phyloP scores from a whole-genome alignment of 2,888 invertebrate genomes.

The Luperina testacea region DNA sequence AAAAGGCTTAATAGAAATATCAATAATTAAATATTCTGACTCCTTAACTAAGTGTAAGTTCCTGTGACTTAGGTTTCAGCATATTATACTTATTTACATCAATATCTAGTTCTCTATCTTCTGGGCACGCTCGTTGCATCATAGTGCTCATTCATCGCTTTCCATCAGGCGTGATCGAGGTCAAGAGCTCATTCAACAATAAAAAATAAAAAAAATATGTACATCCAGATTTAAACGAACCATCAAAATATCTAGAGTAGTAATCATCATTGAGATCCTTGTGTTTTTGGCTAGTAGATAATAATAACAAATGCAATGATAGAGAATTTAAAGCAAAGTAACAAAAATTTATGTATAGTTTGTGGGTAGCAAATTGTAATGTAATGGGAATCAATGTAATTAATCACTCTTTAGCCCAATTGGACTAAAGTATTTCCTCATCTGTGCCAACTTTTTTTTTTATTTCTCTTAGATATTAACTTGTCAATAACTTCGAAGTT shows the following conservation, averaged over 20 bases:
- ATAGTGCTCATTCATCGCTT: too few relatives aligned
- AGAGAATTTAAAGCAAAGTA: conserved; percentile 13
- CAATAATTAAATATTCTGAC: too few relatives aligned
- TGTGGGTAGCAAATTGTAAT: conserved; percentile 15
- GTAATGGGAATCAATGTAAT: conserved; percentile 25
- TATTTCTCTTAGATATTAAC: conserved; percentile 19
- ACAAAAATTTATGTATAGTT: conserved; percentile 20
- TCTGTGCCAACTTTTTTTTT: conserved; percentile 37
- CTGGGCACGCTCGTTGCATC: too few relatives aligned
- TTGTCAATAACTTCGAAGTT: conserved; percentile 31
- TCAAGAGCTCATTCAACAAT: too few relatives aligned
- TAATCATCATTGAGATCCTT: conserved; percentile 2
- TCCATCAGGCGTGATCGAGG: too few relatives aligned
- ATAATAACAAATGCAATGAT: conserved; percentile 10
- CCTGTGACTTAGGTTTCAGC: too few relatives aligned
- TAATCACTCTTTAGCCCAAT: conserved; percentile 36
- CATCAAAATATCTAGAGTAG: not conserved
- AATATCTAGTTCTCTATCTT: too few relatives aligned
- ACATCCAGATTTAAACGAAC: not conserved
- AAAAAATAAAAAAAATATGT: too few relatives aligned
- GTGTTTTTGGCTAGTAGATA: not conserved
- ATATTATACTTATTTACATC: too few relatives aligned
- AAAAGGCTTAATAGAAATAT: too few relatives aligned
- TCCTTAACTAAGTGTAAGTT: too few relatives aligned
- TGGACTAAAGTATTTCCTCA: conserved; percentile 27